Evolutionary conservation across 2,113 vertebrate genomes (phyloP).

Genomic region (Lophotis ruficrista): DNA sequence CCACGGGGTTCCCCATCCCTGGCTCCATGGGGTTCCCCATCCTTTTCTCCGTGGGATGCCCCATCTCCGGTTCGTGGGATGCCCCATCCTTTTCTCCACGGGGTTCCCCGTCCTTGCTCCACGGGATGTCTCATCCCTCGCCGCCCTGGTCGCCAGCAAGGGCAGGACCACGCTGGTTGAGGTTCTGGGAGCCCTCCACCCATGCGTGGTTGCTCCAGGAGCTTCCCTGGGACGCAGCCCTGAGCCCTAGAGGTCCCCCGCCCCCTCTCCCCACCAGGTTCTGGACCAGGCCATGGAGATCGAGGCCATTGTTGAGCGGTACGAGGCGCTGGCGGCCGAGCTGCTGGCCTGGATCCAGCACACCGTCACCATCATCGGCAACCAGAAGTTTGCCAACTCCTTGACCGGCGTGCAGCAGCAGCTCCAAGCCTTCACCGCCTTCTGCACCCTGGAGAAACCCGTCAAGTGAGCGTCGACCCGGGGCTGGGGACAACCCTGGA

Average conservation of each 20-base stretch:
- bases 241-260: rapidly evolving
- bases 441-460: conserved; percentile 94
- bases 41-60: rapidly evolving
- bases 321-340: conserved; percentile 86
- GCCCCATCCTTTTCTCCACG: too few species aligned
- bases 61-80: neutral
- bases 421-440: conserved; percentile 93
- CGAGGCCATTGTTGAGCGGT: conserved; percentile 83
- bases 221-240: rapidly evolving
- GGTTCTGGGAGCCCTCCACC: too few species aligned
- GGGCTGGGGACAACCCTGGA: rapidly evolving
- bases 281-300: conserved; percentile 91
- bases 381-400: conserved; percentile 97
- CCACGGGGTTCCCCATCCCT: too few species aligned
- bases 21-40: neutral
- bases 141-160: too few species aligned
- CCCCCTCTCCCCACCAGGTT: conserved; percentile 73
- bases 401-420: conserved; percentile 92
- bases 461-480: conserved; percentile 81
- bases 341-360: conserved; percentile 93
- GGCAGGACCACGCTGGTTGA: too few species aligned
- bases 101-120: too few species aligned
- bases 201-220: too few species aligned
- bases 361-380: conserved; percentile 88
- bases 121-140: too few species aligned